Conservation (phyloP, 2,888 invertebrate genomes). For the Ornithoptera priamus region DNA sequence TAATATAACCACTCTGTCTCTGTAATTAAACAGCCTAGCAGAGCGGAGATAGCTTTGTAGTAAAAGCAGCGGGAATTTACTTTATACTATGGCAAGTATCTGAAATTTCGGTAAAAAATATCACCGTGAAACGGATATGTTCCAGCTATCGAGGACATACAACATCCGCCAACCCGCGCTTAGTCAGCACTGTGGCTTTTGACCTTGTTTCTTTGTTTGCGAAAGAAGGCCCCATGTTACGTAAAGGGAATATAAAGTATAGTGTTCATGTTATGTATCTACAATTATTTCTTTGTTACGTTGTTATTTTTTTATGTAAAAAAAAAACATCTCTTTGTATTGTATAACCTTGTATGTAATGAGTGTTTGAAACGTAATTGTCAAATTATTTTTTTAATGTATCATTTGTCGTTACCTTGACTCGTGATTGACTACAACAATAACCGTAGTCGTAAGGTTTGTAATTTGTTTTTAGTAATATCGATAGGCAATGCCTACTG, state of each 20-base stretch:
- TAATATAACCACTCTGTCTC: no score
- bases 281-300: background rate
- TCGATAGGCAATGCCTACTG: background rate
- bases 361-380: conserved; percentile 1
- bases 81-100: no score
- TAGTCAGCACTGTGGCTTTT: no score
- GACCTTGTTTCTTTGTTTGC: no score
- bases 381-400: background rate
- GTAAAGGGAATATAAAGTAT: no score
- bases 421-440: background rate
- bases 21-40: no score
- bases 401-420: conserved; percentile 2
- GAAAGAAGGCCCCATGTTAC: no score
- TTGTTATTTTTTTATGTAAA: background rate
- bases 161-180: no score
- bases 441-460: background rate
- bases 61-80: conserved; percentile 15
- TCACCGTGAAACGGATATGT: no score
- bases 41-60: no score
- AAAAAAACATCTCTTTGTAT: conserved; percentile 1
- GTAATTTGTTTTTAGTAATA: background rate
- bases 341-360: conserved; percentile 7
- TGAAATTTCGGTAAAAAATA: no score
- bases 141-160: no score
- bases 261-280: background rate